Base-by-base conservation (phyloP, 1,140 invertebrate genomes). In the Lamellibrachia luymesi region DNA sequence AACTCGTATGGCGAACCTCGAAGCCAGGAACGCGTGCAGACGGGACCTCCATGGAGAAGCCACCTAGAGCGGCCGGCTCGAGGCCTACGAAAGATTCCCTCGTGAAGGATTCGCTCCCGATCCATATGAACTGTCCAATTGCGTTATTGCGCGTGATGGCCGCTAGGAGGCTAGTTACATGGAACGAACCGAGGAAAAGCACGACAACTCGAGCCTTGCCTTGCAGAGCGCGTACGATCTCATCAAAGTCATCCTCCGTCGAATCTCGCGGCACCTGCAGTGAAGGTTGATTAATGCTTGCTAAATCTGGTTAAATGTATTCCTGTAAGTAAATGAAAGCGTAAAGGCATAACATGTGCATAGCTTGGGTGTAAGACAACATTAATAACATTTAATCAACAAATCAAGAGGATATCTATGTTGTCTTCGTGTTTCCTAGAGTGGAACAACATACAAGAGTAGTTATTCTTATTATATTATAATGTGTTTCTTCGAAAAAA, bases 211-310 rank as follows among this genome's bases (percentile, higher is more conserved):
- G 64, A 80, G 64, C 64, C 64, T 80, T 80, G 64, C 64, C 64
- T 10, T n/a, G 90, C 90, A 51, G 50, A 22, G 38, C 90, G 49
- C 90, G 50, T 27, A 50, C 90, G 90, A 49, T 51, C 90, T 50
- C 90, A 25, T 50, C 90, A 49, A 50, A 51, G 27, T 91, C 49
- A 4, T 51, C 90, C 7, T 91, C 90, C 25, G 25, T 49, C 90
- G 90, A 49, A 25, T 91, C 92, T 4, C 92, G 92, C 90, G 91
- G 51, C 50, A 91, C 51, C 91, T 92, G 93, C 94, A 93, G 93
- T 94, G 56, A 94, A 80, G 25, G 6, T 13, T 6, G 52, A 56
- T 13, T 7, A 6, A 13, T 56, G 6, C 52, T 90, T 80, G 94
- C 94, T 50, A 90, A 92, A 56, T 13, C 52, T 56, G 52, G 6